Evolutionary conservation across 2,888 invertebrate genomes (phyloP), one percentile per base, ranked within the genome.

Genomic region (Panzeria rudis): DNA sequence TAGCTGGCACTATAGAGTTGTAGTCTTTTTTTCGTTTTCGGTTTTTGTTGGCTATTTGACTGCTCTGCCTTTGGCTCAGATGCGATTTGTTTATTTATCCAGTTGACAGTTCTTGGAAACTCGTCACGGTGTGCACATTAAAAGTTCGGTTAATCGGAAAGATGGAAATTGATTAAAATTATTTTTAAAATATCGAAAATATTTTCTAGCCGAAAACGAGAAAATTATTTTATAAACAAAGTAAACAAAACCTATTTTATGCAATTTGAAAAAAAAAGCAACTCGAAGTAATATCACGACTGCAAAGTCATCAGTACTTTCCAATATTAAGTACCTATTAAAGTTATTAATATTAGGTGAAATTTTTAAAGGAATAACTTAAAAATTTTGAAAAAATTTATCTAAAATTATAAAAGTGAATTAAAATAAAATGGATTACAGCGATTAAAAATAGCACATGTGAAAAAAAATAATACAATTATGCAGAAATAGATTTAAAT

Each of bases 71-170:
- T 75, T 86, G 85, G 86, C 78, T 50, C 81, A 76, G 68, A 72
- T 86, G 83, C 59, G 68, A 79, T 86, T 88, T 87, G 84, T 88
- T 91, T 91, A 90, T 91, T 91, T 90, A 90, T 90, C 88, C 89
- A 89, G 88, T 89, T 90, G 91, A 89, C 91, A 91, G 90, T 91
- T 91, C 90, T 89, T 89, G 89, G 91, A 90, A 91, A 91, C 89
- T 89, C 90, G 90, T 91, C 91, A 90, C 90, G 90, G 91, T 89
- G 91, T 88, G 87, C 88, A 88, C 89, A 91, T 90, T 89, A 88
- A 83, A 87, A 83, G 87, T 84, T 87, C 87, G 89, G 87, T 73
- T 87, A 89, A 89, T 89, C 88, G 79, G 56, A 50, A 35, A 41
- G 15, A 59, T 54, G 56, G 69, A 6, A 62, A 35, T 62, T 73